A percentile compares a stretch with the other conserved stretches of the same genome.
Conservation (phyloP, 2,113 vertebrate species). For the Cygnus atratus region DNA sequence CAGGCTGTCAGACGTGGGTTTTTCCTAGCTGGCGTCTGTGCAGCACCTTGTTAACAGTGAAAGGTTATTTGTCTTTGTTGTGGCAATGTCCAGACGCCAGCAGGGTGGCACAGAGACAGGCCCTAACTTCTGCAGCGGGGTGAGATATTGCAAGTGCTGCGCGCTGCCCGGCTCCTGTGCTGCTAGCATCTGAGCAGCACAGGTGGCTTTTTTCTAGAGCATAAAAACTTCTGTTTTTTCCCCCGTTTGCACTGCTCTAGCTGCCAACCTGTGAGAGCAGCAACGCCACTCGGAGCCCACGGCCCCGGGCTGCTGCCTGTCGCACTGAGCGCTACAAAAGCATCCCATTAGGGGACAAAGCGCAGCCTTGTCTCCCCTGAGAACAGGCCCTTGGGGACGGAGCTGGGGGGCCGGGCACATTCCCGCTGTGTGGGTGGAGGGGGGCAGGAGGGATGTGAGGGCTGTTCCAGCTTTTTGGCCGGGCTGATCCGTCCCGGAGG, state of each 20-base stretch:
- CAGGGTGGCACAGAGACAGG: not conserved
- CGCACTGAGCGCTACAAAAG: rapidly evolving
- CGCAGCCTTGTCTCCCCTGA: no score
- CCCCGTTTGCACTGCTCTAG: not conserved
- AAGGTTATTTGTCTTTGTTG: not conserved
- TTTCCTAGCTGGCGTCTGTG: not conserved
- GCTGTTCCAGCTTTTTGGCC: not conserved
- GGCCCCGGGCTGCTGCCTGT: not conserved
- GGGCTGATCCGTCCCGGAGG: not conserved
- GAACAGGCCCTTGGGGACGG: not conserved
- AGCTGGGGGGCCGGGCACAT: not conserved
- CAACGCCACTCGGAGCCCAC: not conserved
- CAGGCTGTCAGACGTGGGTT: rapidly evolving
- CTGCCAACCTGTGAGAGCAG: not conserved
- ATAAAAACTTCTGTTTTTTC: not conserved
- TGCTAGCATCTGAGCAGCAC: rapidly evolving
- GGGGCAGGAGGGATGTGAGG: not conserved
- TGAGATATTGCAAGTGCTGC: rapidly evolving
- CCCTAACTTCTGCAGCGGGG: not conserved
- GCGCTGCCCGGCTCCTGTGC: not conserved
- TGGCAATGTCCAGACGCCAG: not conserved
- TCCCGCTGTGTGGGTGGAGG: no score
- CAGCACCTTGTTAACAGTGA: rapidly evolving
- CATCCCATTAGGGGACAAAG: not conserved
- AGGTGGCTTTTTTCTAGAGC: not conserved